Evolutionary conservation across 2,797 vertebrate species (phyloP).

Genomic region (Channallabes apus): DNA sequence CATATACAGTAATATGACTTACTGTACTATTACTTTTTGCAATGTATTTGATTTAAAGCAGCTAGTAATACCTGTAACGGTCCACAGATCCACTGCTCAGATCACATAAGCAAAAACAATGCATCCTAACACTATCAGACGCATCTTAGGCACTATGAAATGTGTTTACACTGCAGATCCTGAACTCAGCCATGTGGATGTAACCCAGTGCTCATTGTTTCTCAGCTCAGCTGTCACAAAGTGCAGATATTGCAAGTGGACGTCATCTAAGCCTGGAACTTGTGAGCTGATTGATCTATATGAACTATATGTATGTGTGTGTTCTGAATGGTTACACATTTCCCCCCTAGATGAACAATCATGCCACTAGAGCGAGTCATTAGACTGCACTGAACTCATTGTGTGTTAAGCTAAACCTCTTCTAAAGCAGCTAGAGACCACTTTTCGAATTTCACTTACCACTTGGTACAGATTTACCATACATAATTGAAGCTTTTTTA

Average conservation of each 20-base stretch:
- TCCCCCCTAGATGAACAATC: background rate
- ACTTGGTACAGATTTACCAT: background rate
- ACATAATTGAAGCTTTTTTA: background rate
- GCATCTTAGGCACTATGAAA: slow-evolving; percentile 14
- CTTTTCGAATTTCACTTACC: background rate
- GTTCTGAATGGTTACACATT: background rate
- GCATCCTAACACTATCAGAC: background rate
- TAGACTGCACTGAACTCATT: background rate
- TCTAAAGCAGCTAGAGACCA: background rate
- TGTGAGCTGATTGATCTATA: background rate
- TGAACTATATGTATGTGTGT: background rate
- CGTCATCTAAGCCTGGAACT: slow-evolving; percentile 9
- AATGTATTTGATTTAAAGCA: background rate
- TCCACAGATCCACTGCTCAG: background rate
- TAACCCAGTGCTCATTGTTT: slow-evolving; percentile 26
- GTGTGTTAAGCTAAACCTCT: background rate
- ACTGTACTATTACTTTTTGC: background rate
- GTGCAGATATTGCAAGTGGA: slow-evolving; percentile 34
- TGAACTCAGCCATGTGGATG: slow-evolving; percentile 13
- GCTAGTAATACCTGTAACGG: background rate
- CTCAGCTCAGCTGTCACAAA: slow-evolving; percentile 24
- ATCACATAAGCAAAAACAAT: background rate
- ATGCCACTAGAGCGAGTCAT: background rate
- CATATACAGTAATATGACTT: too few relatives aligned
- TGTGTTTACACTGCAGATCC: slow-evolving; percentile 19